Evolutionary conservation across 2,797 vertebrate genomes (phyloP).

Genomic region (Poecile montanus): DNA sequence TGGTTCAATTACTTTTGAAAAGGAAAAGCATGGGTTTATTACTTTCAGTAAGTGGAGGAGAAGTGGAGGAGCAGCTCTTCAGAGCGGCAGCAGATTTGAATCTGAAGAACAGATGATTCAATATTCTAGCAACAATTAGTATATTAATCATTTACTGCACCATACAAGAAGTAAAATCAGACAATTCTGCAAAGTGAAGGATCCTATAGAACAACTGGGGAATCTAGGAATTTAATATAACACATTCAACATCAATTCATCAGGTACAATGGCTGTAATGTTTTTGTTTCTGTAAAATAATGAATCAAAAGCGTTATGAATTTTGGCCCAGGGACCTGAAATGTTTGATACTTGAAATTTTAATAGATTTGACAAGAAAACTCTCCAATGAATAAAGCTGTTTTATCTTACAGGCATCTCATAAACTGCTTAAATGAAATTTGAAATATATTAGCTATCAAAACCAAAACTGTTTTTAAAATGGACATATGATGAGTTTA

Average conservation of each 20-base stretch:
- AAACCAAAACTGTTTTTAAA: neutral
- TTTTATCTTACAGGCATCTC: slow-evolving; percentile 15
- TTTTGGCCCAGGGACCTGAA: neutral
- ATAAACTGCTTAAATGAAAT: slow-evolving; percentile 30
- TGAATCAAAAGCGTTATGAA: neutral
- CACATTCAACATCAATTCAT: neutral
- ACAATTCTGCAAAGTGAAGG: neutral
- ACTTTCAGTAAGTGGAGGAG: neutral
- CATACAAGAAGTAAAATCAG: neutral
- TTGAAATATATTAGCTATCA: neutral
- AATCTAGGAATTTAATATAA: slow-evolving; percentile 2
- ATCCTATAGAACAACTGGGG: neutral
- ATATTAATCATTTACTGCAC: neutral
- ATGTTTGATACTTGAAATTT: slow-evolving; percentile 11
- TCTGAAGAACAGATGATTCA: neutral
- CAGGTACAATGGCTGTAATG: neutral
- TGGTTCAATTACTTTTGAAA: slow-evolving; percentile 4
- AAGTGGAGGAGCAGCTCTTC: neutral
- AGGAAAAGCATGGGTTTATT: neutral
- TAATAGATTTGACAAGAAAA: slow-evolving; percentile 19
- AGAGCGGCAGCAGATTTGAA: neutral
- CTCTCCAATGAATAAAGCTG: neutral
- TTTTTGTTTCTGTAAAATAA: slow-evolving; percentile 27
- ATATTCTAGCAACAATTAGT: neutral
- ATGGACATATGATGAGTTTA: neutral